Conservation (phyloP, 2,113 vertebrate genomes). For the Pelodiscus sinensis region DNA sequence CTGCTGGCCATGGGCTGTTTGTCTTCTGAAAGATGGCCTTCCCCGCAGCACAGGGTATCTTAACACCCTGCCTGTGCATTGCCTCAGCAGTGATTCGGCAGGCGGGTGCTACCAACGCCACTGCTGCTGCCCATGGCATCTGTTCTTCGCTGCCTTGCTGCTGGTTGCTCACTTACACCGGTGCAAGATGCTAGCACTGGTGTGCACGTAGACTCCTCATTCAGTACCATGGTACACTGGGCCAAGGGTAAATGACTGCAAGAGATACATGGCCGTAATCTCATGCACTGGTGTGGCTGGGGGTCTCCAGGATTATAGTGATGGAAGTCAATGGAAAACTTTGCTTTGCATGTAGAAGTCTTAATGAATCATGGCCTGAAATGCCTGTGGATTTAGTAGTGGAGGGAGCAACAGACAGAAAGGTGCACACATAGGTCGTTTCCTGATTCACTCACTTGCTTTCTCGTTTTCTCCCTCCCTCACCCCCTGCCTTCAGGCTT, state of each 20-base stretch:
- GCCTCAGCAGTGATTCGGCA: background rate
- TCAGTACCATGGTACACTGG: background rate
- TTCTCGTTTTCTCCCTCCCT: background rate
- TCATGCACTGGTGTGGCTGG: background rate
- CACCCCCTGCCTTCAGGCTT: background rate
- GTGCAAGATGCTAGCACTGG: background rate
- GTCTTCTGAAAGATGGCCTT: background rate
- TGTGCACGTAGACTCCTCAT: background rate
- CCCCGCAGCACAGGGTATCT: background rate
- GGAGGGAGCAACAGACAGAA: background rate
- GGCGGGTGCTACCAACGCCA: background rate
- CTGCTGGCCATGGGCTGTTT: background rate
- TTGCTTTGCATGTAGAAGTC: background rate
- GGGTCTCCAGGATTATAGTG: constrained; percentile 27
- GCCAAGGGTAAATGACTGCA: background rate
- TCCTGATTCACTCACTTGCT: background rate
- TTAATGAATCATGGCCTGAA: constrained; percentile 32
- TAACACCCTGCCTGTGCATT: background rate
- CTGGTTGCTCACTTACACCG: background rate
- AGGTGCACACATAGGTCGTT: background rate
- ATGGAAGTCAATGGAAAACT: constrained; percentile 15
- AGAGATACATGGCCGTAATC: background rate
- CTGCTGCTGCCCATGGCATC: background rate
- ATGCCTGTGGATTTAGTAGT: constrained; percentile 15
- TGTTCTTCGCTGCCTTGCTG: background rate